Base-by-base conservation (phyloP, 2,113 vertebrate genomes). In the Hyperoodon ampullatus region DNA sequence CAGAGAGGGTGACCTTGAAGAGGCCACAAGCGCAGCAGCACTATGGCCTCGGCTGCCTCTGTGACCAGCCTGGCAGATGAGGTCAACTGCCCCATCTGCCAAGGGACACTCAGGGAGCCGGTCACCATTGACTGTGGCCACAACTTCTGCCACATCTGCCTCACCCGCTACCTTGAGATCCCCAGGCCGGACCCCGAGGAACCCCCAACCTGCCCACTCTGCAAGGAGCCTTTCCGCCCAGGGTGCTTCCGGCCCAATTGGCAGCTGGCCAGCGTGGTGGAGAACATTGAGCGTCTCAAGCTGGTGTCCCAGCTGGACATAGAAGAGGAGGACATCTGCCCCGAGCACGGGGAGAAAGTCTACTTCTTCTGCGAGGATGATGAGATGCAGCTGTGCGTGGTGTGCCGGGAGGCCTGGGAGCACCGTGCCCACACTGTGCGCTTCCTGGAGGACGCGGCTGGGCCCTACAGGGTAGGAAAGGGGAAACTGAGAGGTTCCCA, bases 61-160 rank as follows among this genome's bases (percentile, higher is more conserved):
- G 98, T 99, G 6, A 97, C 82, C 91, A 98, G 96, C 81, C 92
- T 98, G 90, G 92, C 93, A 1, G 99, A 99, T 87, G 99, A 99
- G 97, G 99, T 99, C 81, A 99, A 98, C 98, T 99, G 99, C 96
- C 99, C 99, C 8, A 99, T 99, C 96, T 99, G 99, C 96, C 98
- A 99, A 90, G 99, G 99, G 24, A 98, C 99, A 7, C 99, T 99
- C 14, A 98, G 98, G 30, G 99, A 99, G 71, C 99, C 99, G 0
- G 99, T 99, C 94, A 99, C 99, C 95, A 99, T 99, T 55, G 99
- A 99, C 26, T 99, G 99, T 35, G 99, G 99, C 2, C 99, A 99
- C 98, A 99, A 99, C 97, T 99, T 99, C 98, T 99, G 99, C 97
- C 99, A 98, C 95, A 97, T 90, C 88, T 99, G 99, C 97, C 98